phyloP scores from a whole-genome alignment of 2,888 invertebrate species.

The Drosophila fungiperda region DNA sequence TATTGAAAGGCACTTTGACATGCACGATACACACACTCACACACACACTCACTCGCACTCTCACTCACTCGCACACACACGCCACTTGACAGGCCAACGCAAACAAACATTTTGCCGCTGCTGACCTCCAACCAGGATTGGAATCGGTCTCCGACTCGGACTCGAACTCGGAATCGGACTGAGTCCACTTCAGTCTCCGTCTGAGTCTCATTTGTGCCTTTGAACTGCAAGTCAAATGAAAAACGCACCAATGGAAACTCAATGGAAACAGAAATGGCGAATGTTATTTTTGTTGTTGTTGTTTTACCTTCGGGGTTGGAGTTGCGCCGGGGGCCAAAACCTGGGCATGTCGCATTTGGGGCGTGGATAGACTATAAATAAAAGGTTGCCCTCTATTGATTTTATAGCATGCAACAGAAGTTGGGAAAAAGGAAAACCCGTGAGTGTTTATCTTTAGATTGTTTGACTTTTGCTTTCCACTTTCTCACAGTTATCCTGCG shows the following conservation, averaged over 20 bases:
- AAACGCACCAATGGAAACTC: constrained; percentile 67
- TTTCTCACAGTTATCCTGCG: constrained; percentile 7
- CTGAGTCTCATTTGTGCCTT: constrained; percentile 49
- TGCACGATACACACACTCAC: constrained; percentile 53
- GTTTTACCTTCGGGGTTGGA: constrained; percentile 22
- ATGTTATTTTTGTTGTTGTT: constrained; percentile 25
- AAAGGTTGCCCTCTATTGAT: constrained; percentile 75
- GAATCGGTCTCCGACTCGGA: constrained; percentile 1
- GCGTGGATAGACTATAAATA: constrained; percentile 73
- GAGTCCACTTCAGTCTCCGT: not conserved
- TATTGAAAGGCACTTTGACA: constrained; percentile 75
- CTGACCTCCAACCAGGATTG: constrained; percentile 62
- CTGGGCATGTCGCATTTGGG: constrained; percentile 35
- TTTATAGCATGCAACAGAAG: constrained; percentile 49
- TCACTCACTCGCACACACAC: constrained; percentile 13
- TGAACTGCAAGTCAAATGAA: constrained; percentile 81
- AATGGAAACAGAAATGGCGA: constrained; percentile 71
- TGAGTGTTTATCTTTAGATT: constrained; percentile 60
- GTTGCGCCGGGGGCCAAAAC: constrained; percentile 17
- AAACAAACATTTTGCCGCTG: constrained; percentile 49
- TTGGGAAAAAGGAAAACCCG: constrained; percentile 33
- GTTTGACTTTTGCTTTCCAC: constrained; percentile 44
- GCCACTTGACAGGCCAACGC: constrained; percentile 69
- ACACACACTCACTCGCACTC: constrained; percentile 6
- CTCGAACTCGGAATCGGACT: not conserved